These are phyloP conservation scores for Luperina testacea DNA, from an alignment of 2,888 invertebrate species.

Conservation along the genomic window DNA sequence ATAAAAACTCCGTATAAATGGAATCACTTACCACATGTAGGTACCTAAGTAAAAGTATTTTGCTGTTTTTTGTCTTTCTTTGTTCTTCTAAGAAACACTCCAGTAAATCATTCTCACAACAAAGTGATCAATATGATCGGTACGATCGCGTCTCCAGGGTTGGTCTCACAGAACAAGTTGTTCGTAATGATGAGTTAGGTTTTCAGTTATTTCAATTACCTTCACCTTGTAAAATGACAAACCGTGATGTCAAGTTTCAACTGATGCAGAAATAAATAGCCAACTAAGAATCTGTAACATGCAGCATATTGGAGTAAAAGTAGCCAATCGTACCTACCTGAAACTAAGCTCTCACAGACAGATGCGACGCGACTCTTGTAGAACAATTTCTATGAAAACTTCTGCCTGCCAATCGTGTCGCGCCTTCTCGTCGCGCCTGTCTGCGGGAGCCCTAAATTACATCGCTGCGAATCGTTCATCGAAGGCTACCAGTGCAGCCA, in stretches of 20 bases:
- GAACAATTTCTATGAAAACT: background rate
- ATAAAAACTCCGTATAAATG: too few relatives aligned
- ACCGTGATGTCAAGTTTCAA: background rate
- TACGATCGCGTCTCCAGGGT: background rate
- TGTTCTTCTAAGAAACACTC: background rate
- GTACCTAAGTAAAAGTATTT: too few relatives aligned
- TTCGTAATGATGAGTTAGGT: background rate
- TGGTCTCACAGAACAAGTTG: background rate
- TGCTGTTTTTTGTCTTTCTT: background rate
- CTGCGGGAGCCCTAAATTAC: too few relatives aligned
- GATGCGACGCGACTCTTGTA: too few relatives aligned
- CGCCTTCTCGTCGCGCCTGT: background rate
- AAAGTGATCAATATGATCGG: background rate
- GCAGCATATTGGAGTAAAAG: background rate
- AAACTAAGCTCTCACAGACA: too few relatives aligned
- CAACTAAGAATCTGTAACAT: background rate
- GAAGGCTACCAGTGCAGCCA: background rate
- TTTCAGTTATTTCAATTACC: background rate
- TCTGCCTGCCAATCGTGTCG: background rate
- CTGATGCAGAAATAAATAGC: background rate
- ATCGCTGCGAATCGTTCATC: background rate
- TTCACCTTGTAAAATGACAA: background rate
- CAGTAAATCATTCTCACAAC: background rate
- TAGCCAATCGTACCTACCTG: background rate
- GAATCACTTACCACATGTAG: too few relatives aligned